phyloP scores from a whole-genome alignment of 2,113 vertebrate genomes.

The Ancistrus triradiatus region DNA sequence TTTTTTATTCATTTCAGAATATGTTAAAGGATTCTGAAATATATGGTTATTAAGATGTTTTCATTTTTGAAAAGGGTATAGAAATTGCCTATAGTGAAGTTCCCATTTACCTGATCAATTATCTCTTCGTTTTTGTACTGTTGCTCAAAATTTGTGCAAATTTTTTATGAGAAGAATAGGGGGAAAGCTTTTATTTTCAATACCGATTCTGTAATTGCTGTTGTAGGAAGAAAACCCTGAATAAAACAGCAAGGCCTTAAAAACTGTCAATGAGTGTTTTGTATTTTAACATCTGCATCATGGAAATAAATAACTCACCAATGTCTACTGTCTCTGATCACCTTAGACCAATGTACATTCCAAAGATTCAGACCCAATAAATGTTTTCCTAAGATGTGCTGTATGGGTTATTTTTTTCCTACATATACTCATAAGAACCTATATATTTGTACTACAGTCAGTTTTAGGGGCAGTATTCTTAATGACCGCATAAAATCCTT shows the following conservation, averaged over 20 bases:
- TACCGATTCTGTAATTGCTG: constrained; percentile 79
- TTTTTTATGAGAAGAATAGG: constrained; percentile 54
- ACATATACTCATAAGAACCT: not conserved
- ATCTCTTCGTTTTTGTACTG: constrained; percentile 69
- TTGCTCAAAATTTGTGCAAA: constrained; percentile 67
- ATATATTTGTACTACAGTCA: too few relatives aligned
- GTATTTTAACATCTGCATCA: constrained; percentile 48
- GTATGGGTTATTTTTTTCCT: constrained; percentile 2
- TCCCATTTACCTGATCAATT: constrained; percentile 60
- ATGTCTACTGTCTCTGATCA: constrained; percentile 31
- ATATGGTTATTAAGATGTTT: constrained; percentile 67
- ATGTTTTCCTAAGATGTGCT: constrained; percentile 43
- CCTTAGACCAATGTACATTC: constrained; percentile 44
- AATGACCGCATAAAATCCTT: too few relatives aligned
- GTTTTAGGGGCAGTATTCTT: too few relatives aligned
- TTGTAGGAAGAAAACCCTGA: constrained; percentile 62
- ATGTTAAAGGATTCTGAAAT: constrained; percentile 69
- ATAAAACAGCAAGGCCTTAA: constrained; percentile 77
- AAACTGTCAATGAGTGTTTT: constrained; percentile 52
- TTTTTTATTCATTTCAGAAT: constrained; percentile 69
- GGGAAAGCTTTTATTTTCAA: constrained; percentile 76
- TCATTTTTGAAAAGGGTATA: constrained; percentile 70
- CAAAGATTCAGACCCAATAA: constrained; percentile 57
- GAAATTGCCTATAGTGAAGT: constrained; percentile 62
- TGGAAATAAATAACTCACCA: constrained; percentile 34